Evolutionary conservation across 2,113 vertebrate genomes (phyloP).

Genomic region (Neodontobutis hainanensis): DNA sequence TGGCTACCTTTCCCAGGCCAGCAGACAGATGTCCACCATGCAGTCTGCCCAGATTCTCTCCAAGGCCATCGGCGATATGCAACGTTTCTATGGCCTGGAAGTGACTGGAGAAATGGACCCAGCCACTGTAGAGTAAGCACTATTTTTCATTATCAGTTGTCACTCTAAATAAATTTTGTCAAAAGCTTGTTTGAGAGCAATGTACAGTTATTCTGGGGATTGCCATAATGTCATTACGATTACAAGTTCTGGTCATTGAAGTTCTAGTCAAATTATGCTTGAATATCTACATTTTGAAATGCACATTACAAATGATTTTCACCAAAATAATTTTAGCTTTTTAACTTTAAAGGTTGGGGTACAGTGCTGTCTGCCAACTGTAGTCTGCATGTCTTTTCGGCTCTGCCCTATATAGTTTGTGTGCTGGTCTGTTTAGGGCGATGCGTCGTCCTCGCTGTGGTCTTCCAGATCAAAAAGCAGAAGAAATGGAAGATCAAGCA

Average conservation of each 20-base stretch:
- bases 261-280: too few relatives aligned
- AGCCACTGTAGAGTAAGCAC: conserved; percentile 84
- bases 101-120: conserved; percentile 86
- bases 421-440: conserved; percentile 75
- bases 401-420: neutral
- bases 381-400: neutral
- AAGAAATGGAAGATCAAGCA: conserved; percentile 71
- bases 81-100: conserved; percentile 90
- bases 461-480: conserved; percentile 86
- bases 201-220: too few relatives aligned
- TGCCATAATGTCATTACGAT: too few relatives aligned
- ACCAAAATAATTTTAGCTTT: too few relatives aligned
- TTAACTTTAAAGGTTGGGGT: too few relatives aligned
- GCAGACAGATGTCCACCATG: conserved; percentile 93
- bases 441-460: conserved; percentile 94
- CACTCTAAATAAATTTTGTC: neutral
- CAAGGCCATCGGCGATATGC: conserved; percentile 89
- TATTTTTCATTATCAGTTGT: neutral
- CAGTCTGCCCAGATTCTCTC: conserved; percentile 90
- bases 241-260: too few relatives aligned
- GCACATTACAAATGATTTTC: too few relatives aligned
- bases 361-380: too few relatives aligned
- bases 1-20: conserved; percentile 91
- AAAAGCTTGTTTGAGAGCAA: too few relatives aligned
- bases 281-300: too few relatives aligned